A percentile compares a stretch with the other conserved stretches of the same genome.
phyloP scores from a whole-genome alignment of 23 tunicate genomes.

The Halocynthia roretzi region DNA sequence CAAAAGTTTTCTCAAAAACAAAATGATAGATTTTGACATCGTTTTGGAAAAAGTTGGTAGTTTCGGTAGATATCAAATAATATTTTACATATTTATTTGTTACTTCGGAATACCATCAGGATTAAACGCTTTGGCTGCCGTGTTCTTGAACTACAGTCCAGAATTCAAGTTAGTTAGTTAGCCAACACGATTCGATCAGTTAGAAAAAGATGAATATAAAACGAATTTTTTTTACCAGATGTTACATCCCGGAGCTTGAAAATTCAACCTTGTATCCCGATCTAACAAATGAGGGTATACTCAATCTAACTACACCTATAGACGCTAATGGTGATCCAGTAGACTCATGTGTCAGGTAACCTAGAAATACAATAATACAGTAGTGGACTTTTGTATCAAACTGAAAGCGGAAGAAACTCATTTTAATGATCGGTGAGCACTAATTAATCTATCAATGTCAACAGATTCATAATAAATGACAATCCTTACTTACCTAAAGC shows the following conservation, averaged over 20 bases:
- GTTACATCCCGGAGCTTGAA: background rate
- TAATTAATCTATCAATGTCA: too few species aligned
- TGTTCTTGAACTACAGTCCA: slow-evolving; percentile 44
- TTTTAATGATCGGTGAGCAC: too few species aligned
- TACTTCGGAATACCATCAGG: slow-evolving; percentile 50
- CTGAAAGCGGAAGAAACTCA: too few species aligned
- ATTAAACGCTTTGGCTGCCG: slow-evolving; percentile 36
- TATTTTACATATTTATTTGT: slow-evolving; percentile 29
- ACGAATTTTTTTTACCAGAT: background rate
- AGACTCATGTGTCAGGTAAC: background rate
- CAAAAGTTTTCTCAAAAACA: background rate
- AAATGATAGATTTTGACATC: slow-evolving; percentile 46
- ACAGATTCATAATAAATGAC: too few species aligned
- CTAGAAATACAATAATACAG: background rate
- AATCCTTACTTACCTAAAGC: too few species aligned
- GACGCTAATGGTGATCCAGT: background rate
- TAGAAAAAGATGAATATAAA: too few species aligned
- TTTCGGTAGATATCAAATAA: slow-evolving; percentile 41
- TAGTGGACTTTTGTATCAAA: background rate
- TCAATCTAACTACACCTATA: background rate
- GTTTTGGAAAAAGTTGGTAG: slow-evolving; percentile 37
- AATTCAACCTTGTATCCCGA: background rate
- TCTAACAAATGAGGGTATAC: background rate
- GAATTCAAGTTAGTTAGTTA: slow-evolving; percentile 29
- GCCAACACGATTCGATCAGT: too few species aligned